Conservation (phyloP, 2,113 vertebrate species). For the Herpetotheres cachinnans region DNA sequence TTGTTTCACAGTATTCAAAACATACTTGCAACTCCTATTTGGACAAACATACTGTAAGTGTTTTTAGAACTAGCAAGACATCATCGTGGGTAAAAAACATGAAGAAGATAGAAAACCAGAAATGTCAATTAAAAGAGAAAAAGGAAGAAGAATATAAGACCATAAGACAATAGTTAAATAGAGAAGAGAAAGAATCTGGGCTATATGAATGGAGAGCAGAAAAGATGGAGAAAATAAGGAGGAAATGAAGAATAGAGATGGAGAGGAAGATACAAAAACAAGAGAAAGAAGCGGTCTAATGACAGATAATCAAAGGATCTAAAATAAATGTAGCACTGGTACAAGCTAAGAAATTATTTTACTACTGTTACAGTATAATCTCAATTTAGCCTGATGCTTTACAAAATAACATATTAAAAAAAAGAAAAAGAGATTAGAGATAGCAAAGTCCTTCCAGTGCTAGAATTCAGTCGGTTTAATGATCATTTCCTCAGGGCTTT, state of each 20-base stretch:
- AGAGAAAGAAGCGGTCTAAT: neutral
- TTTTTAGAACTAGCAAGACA: neutral
- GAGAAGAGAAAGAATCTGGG: neutral
- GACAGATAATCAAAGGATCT: neutral
- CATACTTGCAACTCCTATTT: neutral
- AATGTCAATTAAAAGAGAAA: neutral
- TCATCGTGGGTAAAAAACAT: neutral
- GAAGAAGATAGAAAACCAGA: neutral
- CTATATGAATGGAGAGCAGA: neutral
- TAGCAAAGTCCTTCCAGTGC: neutral
- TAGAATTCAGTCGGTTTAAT: neutral
- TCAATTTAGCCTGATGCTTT: neutral
- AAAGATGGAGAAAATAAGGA: neutral
- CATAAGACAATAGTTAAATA: neutral
- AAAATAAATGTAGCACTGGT: neutral
- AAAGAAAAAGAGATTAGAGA: neutral
- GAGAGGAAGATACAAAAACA: neutral
- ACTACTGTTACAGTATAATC: neutral
- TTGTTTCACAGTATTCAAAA: conserved; percentile 19
- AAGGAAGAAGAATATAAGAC: neutral
- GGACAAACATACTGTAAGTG: neutral
- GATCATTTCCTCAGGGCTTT: neutral
- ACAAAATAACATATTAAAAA: neutral
- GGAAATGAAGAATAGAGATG: neutral
- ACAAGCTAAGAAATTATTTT: neutral